Evolutionary conservation across 2,888 invertebrate genomes (phyloP), one percentile per base, ranked within the genome.

Genomic region (Fissipunctia ypsillon): DNA sequence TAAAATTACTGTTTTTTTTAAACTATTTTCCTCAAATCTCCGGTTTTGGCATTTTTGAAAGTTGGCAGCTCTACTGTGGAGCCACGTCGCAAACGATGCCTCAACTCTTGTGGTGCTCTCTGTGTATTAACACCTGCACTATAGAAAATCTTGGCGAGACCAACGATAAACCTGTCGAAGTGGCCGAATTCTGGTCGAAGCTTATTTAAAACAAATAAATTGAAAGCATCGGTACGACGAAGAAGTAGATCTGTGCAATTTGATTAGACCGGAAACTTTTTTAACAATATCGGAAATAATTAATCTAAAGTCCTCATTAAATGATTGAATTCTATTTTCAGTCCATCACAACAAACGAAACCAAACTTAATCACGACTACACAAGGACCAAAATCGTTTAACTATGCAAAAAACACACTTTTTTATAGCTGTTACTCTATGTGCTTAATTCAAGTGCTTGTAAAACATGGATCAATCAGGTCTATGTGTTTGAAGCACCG

Each of bases 391-490:
- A 66, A 68, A 57, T 66, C 60, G 64, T 41, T 57, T 68, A 76
- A n/a, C 43, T 19, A 35, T n/a, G 14, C 7, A 31, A 72, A 22
- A 14, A 64, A 69, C 28, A 57, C 61, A 28, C 3, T 50, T 80
- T 83, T 75, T 70, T 54, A 72, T 43, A 68, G 35, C 59, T 67
- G 45, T 54, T 57, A 48, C 28, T 67, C 38, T 50, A 73, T 66
- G 71, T 79, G 70, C 70, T 74, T 52, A 31, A 66, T 68, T 69
- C 59, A 66, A 76, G 80, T 81, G 81, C 78, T 81, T 78, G 84
- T 84, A 81, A 76, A 79, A 81, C 79, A 81, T 45, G 74, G 52
- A 78, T 78, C 73, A 78, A 84, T 78, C 80, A 73, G 38, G 64
- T 73, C 52, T 78, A 68, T 60, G 68, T 72, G 56, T 65, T 76